Evolutionary conservation across 2,888 invertebrate genomes (phyloP).

Genomic region (Deroplatys truncata): DNA sequence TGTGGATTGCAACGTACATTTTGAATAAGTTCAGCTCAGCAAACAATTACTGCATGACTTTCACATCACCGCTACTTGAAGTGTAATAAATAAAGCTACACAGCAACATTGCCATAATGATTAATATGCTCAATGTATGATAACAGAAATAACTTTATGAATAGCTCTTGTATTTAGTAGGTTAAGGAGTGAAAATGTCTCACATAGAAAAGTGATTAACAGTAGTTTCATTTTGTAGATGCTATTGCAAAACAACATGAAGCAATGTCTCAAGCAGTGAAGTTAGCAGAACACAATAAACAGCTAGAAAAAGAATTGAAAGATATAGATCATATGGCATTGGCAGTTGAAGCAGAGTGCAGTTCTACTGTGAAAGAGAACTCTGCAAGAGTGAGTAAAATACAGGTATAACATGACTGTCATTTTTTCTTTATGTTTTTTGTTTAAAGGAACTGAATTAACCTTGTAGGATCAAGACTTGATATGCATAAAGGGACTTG

Average conservation of each 20-base stretch:
- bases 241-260: conserved; percentile 69
- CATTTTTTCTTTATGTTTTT: conserved; percentile 29
- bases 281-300: conserved; percentile 69
- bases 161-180: too few relatives aligned
- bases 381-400: conserved; percentile 48
- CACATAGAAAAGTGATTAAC: neutral
- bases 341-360: conserved; percentile 72
- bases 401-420: conserved; percentile 40
- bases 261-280: conserved; percentile 71
- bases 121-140: too few relatives aligned
- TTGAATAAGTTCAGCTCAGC: too few relatives aligned
- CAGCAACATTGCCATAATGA: too few relatives aligned
- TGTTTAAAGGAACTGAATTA: neutral
- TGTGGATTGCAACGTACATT: too few relatives aligned
- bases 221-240: conserved; percentile 40
- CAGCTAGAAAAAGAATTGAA: conserved; percentile 64
- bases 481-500: too few relatives aligned
- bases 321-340: conserved; percentile 68
- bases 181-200: neutral
- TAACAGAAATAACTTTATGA: too few relatives aligned
- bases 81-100: too few relatives aligned
- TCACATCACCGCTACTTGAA: too few relatives aligned
- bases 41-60: too few relatives aligned
- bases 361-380: conserved; percentile 63
- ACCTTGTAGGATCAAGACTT: neutral